Conservation (phyloP, 35 echinoderm and acorn worm species). For the Stichopus chloronotus region DNA sequence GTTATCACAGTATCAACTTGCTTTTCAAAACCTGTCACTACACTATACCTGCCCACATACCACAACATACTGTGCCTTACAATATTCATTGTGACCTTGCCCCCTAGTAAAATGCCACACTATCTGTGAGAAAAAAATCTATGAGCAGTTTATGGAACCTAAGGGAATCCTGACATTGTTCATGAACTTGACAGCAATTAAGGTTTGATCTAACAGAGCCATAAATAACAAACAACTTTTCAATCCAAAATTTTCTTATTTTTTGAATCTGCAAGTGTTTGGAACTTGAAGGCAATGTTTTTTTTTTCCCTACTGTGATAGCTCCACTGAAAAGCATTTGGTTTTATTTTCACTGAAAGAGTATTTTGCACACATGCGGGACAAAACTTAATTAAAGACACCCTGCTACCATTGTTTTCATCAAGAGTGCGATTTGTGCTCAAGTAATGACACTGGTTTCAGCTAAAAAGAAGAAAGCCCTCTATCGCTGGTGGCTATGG, state of each 20-base stretch:
- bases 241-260: background rate
- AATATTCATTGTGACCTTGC: too few species aligned
- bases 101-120: too few species aligned
- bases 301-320: too few species aligned
- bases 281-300: background rate
- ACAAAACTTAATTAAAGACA: background rate
- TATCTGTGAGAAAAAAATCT: background rate
- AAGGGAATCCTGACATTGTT: background rate
- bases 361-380: background rate
- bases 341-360: background rate
- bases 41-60: too few species aligned
- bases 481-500: background rate
- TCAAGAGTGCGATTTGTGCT: background rate
- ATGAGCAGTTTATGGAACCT: background rate
- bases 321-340: too few species aligned
- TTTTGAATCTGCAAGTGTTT: background rate
- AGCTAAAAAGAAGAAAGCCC: constrained; percentile 19
- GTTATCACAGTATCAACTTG: too few species aligned
- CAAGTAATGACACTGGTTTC: background rate
- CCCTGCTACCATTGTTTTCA: background rate
- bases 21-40: too few species aligned
- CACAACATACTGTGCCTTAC: too few species aligned
- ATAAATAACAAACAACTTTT: background rate
- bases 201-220: background rate
- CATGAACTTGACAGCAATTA: background rate